Base-by-base conservation (phyloP, 92 coral and sea anemone genomes). In the Montipora capitata region DNA sequence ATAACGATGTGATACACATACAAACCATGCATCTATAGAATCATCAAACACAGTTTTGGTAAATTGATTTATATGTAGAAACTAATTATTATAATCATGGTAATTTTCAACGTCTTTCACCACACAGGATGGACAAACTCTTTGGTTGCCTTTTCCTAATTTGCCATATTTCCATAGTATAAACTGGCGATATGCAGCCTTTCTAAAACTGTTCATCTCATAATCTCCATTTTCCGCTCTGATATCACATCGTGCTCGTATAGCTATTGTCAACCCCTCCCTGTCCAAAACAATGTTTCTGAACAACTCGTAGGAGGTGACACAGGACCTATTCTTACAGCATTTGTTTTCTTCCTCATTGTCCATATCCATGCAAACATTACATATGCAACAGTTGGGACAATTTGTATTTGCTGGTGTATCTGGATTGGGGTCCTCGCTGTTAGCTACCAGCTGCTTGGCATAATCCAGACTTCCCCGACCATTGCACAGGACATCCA, bases 161-260 rank as follows among this genome's bases (percentile, higher is more conserved):
- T 83, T 85, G 20, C 20, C 92, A 64, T 84, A 92, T 9, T 73
- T 69, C 95, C 90, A 92, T 68, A 92, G 73, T 38, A 78, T 18
- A 18, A 18, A 18, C 20, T 18, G 20, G 20, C 20, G 20, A 18
- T 18, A 18, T 18, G 89, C 66, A 7, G 94, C 94, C 64, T 91
- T 91, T 75, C 93, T 16, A 74, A 12, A 92, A 17, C 87, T 82
- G 70, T 77, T 72, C 66, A 66, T 74, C 16, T 81, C 61, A 61
- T 68, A 88, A 51, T 88, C 89, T 12, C 72, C 59, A 39, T 92
- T 90, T 35, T 88, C 93, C 11, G 95, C 95, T 12, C 82, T 40
- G 42, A 88, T 88, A 84, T 92, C 95, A 48, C 89, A 84, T 75
- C 91, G 75, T 0, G 93, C 95, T n/a, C 81, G 71, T 40, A 92